Evolutionary conservation across 92 coral and sea anemone species (phyloP), one percentile per base, ranked within the genome.

Genomic region (Blastomussa wellsi): DNA sequence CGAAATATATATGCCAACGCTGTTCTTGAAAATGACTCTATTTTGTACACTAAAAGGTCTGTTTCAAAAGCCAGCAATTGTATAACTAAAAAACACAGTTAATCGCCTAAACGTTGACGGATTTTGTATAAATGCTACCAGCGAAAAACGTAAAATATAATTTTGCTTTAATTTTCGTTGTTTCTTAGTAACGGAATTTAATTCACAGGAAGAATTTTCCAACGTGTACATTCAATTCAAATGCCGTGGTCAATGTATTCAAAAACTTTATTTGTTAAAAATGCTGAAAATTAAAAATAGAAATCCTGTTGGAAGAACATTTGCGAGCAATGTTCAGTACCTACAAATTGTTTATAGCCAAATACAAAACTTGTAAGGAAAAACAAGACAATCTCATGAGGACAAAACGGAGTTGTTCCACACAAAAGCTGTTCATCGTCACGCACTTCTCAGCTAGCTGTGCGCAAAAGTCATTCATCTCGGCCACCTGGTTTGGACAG

Each of bases 181-280:
- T 82, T 82, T 52, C 86, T 82, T 70, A 37, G 86, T 24, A 71
- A 82, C 86, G 70, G 55, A 16, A 53, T 82, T 52, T 33, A 51
- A 36, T 71, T 70, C n/a, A 2, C 42, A 7, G 26, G 19, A 70
- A 22, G 66, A 81, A 51, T 70, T 64, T 80, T 80, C 33, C 49
- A 36, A 70, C 85, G 78, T 81, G 85, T 35, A 52, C 38, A n/a
- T 24, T 39, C 16, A 44, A 52, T 71, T 49, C 41, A 71, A 26
- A 49, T 52, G 32, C 31, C 22, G 44, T 13, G 12, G 11, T 2
- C 28, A 29, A 75, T 75, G 32, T 44, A 48, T 47, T 70, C 26
- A 32, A 11, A 35, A 69, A 7, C 75, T 70, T 70, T 35, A 70
- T 70, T 35, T 0, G 11, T 26, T 19, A 1, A 5, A 69, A 69